Conservation (phyloP, 2,888 invertebrate species). For the Bombylius major region DNA sequence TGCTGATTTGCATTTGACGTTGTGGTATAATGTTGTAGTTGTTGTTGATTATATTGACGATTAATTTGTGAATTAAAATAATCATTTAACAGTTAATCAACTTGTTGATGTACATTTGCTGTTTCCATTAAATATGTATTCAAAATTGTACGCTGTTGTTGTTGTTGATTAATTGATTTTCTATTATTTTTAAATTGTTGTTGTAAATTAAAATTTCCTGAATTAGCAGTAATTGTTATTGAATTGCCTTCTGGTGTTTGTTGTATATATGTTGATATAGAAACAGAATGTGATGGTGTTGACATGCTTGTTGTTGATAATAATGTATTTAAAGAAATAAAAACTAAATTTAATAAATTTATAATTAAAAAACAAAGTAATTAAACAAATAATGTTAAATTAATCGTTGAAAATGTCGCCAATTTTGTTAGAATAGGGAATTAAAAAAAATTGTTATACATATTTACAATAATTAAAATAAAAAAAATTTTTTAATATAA, state of each 20-base stretch:
- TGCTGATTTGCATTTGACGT: constrained; percentile 4
- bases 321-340: constrained; percentile 16
- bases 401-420: too few relatives aligned
- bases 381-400: constrained; percentile 17
- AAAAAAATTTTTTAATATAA: too few relatives aligned
- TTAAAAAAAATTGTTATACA: too few relatives aligned
- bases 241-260: background rate
- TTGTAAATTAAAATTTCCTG: background rate
- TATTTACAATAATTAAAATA: too few relatives aligned
- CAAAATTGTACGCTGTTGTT: constrained; percentile 13
- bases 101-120: constrained; percentile 16
- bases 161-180: background rate
- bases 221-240: background rate
- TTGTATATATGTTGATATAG: background rate
- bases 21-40: constrained; percentile 23
- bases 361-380: too few relatives aligned
- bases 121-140: constrained; percentile 19
- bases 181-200: background rate
- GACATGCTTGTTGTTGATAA: background rate
- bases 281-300: background rate
- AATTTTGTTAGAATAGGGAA: too few relatives aligned
- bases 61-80: background rate
- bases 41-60: background rate
- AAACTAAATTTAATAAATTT: too few relatives aligned
- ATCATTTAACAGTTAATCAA: constrained; percentile 20